Evolutionary conservation across 2,888 invertebrate genomes (phyloP).

Genomic region (Drosophila cracens): DNA sequence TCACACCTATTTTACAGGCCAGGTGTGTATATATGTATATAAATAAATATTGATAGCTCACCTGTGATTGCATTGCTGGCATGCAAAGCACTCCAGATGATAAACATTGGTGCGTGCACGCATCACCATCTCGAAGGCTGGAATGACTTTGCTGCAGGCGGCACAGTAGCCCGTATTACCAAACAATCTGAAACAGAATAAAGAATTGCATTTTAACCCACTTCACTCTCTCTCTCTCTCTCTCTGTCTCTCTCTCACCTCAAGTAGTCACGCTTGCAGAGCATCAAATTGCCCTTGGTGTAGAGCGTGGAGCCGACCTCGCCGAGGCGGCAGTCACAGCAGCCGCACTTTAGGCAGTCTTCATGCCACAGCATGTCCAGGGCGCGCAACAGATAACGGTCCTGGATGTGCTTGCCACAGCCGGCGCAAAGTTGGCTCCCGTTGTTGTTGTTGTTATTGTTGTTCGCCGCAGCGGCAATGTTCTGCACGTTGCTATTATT

Average conservation of each 20-base stretch:
- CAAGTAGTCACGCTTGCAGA: constrained; percentile 98
- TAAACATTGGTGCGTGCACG: constrained; percentile 98
- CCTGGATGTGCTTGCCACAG: constrained; percentile 97
- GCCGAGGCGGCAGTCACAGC: constrained; percentile 98
- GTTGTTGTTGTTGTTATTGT: constrained; percentile 82
- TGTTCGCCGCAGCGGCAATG: constrained; percentile 74
- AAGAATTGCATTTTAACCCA: constrained; percentile 1
- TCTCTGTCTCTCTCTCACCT: constrained; percentile 86
- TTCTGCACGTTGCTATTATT: constrained; percentile 69
- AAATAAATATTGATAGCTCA: constrained; percentile 85
- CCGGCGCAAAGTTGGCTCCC: constrained; percentile 94
- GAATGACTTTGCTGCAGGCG: constrained; percentile 98
- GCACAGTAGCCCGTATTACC: constrained; percentile 98
- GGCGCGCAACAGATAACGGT: constrained; percentile 95
- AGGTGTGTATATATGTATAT: not conserved
- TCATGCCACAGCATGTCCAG: constrained; percentile 98
- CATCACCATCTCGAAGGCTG: constrained; percentile 99
- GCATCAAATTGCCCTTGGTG: constrained; percentile 96
- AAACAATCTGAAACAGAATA: constrained; percentile 89
- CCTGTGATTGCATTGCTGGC: constrained; percentile 99
- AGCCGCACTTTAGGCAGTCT: constrained; percentile 98
- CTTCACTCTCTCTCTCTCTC: not conserved
- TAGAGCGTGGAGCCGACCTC: constrained; percentile 98
- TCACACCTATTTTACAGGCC: not conserved
- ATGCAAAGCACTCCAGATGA: constrained; percentile 98